Evolutionary conservation across 2,113 vertebrate species (phyloP).

Genomic region (Phalacrocorax pelagicus): DNA sequence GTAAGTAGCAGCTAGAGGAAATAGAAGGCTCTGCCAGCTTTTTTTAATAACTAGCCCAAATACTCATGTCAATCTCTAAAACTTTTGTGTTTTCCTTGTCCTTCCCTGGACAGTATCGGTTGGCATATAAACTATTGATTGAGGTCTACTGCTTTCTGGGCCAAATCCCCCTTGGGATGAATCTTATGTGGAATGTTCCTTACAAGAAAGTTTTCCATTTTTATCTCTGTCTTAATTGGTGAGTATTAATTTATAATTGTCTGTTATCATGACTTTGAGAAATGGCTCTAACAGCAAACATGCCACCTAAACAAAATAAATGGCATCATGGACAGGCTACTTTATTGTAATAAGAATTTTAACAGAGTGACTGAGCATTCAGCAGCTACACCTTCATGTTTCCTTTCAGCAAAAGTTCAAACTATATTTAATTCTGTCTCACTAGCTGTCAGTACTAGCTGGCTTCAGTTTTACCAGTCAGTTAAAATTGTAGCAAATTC

Average conservation of each 20-base stretch:
- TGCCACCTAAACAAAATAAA: background rate
- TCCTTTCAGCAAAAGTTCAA: background rate
- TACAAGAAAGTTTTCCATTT: background rate
- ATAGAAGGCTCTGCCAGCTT: background rate
- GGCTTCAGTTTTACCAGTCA: background rate
- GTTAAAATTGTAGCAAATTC: background rate
- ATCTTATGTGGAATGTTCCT: background rate
- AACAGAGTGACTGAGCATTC: background rate
- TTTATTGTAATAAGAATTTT: background rate
- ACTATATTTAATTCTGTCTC: background rate
- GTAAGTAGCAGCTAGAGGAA: background rate
- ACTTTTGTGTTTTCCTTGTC: background rate
- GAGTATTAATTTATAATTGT: background rate
- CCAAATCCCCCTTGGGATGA: background rate
- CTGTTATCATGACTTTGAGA: background rate
- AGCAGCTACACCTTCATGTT: background rate
- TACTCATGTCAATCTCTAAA: background rate
- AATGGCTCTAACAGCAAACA: background rate
- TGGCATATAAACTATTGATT: background rate
- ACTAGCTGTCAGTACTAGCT: background rate
- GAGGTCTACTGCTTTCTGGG: background rate
- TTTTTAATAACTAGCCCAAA: background rate
- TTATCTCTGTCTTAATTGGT: background rate
- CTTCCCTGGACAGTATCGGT: background rate
- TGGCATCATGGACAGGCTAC: background rate